A percentile compares a stretch with the other conserved stretches of the same genome.
phyloP scores from a whole-genome alignment of 2,113 vertebrate species.

The Speoplatyrhinus poulsoni region DNA sequence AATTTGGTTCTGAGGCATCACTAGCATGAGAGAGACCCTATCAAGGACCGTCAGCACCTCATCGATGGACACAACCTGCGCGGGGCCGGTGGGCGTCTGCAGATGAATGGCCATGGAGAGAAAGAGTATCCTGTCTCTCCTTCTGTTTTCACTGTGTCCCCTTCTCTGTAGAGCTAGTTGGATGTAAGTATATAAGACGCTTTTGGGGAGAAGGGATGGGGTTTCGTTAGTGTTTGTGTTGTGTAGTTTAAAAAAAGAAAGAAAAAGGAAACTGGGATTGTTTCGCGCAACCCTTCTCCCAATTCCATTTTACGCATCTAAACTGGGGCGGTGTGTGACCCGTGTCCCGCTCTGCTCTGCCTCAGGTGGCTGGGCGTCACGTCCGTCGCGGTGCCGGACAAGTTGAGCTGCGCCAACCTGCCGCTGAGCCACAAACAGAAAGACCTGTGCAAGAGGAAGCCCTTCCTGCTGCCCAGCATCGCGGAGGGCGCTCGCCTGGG shows the following conservation, averaged over 20 bases:
- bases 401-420: constrained; percentile 77
- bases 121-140: constrained; percentile 73
- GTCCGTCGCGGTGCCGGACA: constrained; percentile 80
- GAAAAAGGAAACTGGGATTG: no score
- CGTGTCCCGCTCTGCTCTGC: constrained; percentile 4
- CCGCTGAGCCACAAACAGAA: constrained; percentile 83
- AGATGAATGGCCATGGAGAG: constrained; percentile 83
- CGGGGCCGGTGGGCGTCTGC: constrained; percentile 12
- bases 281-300: no score
- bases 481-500: constrained; percentile 87
- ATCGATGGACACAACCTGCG: constrained; percentile 29
- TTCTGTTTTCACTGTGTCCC: constrained; percentile 77
- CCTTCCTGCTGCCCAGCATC: constrained; percentile 86
- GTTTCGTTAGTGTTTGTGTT: no score
- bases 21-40: constrained; percentile 11
- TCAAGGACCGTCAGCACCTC: constrained; percentile 2
- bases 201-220: no score
- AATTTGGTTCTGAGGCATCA: constrained; percentile 1
- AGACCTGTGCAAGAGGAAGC: constrained; percentile 86
- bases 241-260: no score
- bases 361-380: constrained; percentile 89
- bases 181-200: constrained; percentile 82
- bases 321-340: background rate
- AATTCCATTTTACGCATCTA: no score
- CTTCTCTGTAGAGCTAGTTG: constrained; percentile 80